phyloP scores from a whole-genome alignment of 2,888 invertebrate species.

The Tenthredo distinguenda region DNA sequence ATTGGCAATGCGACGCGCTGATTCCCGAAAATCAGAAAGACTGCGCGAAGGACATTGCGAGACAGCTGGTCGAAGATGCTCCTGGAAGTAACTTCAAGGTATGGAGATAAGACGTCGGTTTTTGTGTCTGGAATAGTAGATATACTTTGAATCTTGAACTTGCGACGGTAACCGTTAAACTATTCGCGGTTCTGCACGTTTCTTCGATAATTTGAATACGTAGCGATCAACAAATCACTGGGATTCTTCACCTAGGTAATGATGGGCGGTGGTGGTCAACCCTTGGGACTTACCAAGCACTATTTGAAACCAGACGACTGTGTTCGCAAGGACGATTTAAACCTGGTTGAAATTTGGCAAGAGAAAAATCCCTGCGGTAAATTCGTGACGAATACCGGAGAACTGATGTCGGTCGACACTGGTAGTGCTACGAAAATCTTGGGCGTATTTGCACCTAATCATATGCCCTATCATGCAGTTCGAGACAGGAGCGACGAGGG shows the following conservation, averaged over 20 bases:
- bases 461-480: slow-evolving; percentile 81
- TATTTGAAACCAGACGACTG: slow-evolving; percentile 76
- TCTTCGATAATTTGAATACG: not conserved
- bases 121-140: not conserved
- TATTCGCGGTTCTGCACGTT: not conserved
- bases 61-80: slow-evolving; percentile 82
- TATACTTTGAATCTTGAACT: not conserved
- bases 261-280: slow-evolving; percentile 82
- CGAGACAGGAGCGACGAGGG: slow-evolving; percentile 74
- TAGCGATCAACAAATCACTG: not conserved
- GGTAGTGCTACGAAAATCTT: slow-evolving; percentile 78
- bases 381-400: slow-evolving; percentile 75
- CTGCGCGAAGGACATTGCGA: slow-evolving; percentile 82
- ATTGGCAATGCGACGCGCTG: slow-evolving; percentile 82
- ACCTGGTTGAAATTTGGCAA: slow-evolving; percentile 82
- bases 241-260: slow-evolving; percentile 77
- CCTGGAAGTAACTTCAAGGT: slow-evolving; percentile 83
- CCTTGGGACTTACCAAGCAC: slow-evolving; percentile 74
- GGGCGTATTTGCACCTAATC: slow-evolving; percentile 81
- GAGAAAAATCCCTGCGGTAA: slow-evolving; percentile 73
- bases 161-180: not conserved
- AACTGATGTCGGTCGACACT: slow-evolving; percentile 77
- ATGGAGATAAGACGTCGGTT: slow-evolving; percentile 41
- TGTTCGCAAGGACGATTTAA: slow-evolving; percentile 79
- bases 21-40: slow-evolving; percentile 70